Percentiles rank a stretch among this genome's conserved stretches.
These are phyloP conservation scores for Drosophila tropicalis DNA, from an alignment of 1,140 invertebrate species.

Conservation along the genomic window DNA sequence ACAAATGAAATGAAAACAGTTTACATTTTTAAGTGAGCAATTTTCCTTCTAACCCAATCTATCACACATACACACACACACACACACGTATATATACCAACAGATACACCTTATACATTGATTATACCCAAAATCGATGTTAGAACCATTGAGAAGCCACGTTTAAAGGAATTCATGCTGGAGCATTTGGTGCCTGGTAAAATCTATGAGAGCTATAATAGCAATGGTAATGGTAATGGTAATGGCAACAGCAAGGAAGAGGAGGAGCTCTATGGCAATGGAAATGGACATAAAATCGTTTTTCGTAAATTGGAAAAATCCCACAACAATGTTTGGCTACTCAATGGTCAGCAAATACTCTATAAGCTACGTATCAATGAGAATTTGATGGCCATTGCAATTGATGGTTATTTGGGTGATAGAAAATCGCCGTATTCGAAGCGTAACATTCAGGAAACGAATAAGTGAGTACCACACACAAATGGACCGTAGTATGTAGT, in stretches of 20 bases:
- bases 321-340: constrained; percentile 84
- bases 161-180: constrained; percentile 84
- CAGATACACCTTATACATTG: constrained; percentile 86
- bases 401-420: constrained; percentile 83
- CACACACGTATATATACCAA: not conserved
- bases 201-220: constrained; percentile 84
- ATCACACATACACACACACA: not conserved
- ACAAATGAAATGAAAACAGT: constrained; percentile 58
- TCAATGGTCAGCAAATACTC: constrained; percentile 82
- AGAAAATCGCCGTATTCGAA: constrained; percentile 81
- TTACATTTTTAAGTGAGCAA: constrained; percentile 62
- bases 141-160: constrained; percentile 83
- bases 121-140: constrained; percentile 85
- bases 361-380: constrained; percentile 81
- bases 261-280: constrained; percentile 79
- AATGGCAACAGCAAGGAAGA: constrained; percentile 72
- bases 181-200: constrained; percentile 85
- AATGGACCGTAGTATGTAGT: not conserved
- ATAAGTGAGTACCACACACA: constrained; percentile 72
- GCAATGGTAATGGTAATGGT: constrained; percentile 8
- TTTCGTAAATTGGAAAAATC: constrained; percentile 84
- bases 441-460: constrained; percentile 83
- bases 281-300: constrained; percentile 83
- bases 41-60: constrained; percentile 21
- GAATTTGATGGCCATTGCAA: constrained; percentile 78